Base-by-base conservation (phyloP, 2,797 vertebrate genomes). In the Myripristis murdjan region DNA sequence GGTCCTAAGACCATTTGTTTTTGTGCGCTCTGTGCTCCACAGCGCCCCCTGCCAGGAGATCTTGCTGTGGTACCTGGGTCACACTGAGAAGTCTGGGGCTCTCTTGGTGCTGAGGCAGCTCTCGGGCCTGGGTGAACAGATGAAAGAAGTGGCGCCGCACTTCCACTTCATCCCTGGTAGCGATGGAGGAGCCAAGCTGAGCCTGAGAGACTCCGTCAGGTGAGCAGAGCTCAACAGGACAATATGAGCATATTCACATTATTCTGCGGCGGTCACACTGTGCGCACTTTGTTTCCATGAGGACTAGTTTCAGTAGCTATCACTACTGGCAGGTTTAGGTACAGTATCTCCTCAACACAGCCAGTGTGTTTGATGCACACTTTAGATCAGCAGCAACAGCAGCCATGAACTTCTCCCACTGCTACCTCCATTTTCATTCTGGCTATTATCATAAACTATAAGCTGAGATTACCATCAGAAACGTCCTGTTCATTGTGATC, bases 1-100 rank as follows among this genome's bases (percentile, higher is more conserved):
- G 28, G n/a, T n/a, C n/a, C n/a, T n/a, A n/a, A n/a, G n/a, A n/a
- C n/a, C n/a, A n/a, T 26, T 15, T 57, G 53, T 55, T 11, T 12
- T 18, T 60, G 1, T 72, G 18, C 28, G 10, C 3, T 65, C 5
- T 64, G 14, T 75, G 58, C 53, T 70, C 71, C 47, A 62, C 84
- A 99, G 98, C 26, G 90, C 92, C 68, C 92, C 87, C 0, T 98
- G 97, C 90, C 96, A 96, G 93, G 96, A 98, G 86, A 94, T 97
- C 64, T 70, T 99, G 82, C 83, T 96, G 52, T 99, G 97, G 98
- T 97, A 94, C 87, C 84, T 99, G 83, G 91, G 89, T 74, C 94
- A 96, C 59, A 62, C 91, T 0, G 94, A 96, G 55, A 70, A 73
- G 1, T 79, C 77, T 14, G 77, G 33, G 5, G 92, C 94, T 0